Percentiles rank a stretch among this genome's conserved stretches.
phyloP scores from a whole-genome alignment of 2,888 invertebrate genomes.

The Rotaria macrura region DNA sequence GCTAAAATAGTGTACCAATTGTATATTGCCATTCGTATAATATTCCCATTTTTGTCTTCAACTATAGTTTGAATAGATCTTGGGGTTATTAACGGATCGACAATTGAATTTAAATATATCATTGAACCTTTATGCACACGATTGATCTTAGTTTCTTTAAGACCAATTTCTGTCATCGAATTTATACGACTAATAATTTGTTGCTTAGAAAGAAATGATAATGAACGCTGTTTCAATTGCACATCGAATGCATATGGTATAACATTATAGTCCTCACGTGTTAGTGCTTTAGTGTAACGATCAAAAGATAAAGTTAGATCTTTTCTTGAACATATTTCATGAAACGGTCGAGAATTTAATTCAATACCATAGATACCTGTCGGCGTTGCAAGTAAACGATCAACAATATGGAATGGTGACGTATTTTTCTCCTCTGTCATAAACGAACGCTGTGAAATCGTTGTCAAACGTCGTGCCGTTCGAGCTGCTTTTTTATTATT shows the following conservation, averaged over 20 bases:
- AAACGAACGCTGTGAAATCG: not conserved
- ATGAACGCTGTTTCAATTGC: not conserved
- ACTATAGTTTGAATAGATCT: not conserved
- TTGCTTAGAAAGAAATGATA: conserved; percentile 1
- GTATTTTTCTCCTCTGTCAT: not conserved
- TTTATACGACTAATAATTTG: not conserved
- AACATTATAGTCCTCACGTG: not conserved
- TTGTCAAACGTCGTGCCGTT: not conserved
- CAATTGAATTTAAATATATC: not conserved
- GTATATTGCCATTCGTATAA: not conserved
- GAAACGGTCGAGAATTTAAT: not conserved
- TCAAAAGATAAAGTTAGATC: not conserved
- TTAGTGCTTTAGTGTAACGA: not conserved
- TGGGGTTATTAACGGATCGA: not conserved
- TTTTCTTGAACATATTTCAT: not conserved
- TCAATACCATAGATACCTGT: not conserved
- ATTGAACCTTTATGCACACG: not conserved
- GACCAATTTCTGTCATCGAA: not conserved
- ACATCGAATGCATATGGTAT: not conserved
- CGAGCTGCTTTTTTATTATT: not conserved
- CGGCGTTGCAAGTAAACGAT: not conserved
- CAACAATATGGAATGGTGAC: not conserved
- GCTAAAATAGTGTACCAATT: not conserved
- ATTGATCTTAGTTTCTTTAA: not conserved
- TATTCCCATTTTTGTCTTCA: not conserved